Evolutionary conservation across 2,797 vertebrate species (phyloP).

Genomic region (Pipistrellus pygmaeus): DNA sequence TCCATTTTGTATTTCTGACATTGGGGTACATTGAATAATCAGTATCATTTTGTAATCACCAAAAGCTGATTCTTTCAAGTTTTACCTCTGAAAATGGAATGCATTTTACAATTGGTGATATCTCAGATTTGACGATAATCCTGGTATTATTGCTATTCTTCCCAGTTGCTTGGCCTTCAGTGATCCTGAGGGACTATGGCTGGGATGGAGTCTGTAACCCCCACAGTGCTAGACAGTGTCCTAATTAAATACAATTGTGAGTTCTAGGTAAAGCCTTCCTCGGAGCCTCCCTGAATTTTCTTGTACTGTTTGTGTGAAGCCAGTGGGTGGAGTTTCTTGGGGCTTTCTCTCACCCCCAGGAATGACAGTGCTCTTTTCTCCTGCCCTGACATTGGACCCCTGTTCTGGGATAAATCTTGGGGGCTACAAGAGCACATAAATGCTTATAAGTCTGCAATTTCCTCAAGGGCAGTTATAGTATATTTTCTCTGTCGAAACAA

Average conservation of each 20-base stretch:
- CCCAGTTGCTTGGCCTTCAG: background rate
- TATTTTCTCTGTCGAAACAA: background rate
- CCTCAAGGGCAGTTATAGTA: background rate
- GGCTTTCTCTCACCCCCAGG: background rate
- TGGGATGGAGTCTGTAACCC: background rate
- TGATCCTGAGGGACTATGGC: background rate
- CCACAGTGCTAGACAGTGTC: background rate
- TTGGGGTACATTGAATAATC: background rate
- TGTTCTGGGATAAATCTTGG: background rate
- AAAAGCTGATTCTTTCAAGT: background rate
- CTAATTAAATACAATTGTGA: background rate
- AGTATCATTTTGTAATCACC: slow-evolving; percentile 18
- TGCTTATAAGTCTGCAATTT: background rate
- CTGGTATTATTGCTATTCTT: background rate
- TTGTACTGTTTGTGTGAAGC: background rate
- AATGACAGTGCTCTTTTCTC: background rate
- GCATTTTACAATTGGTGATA: background rate
- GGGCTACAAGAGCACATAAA: background rate
- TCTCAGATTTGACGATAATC: background rate
- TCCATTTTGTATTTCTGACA: background rate
- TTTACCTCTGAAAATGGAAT: slow-evolving; percentile 33
- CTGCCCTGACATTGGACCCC: background rate
- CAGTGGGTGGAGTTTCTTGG: background rate
- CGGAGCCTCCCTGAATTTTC: background rate
- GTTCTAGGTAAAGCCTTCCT: background rate